These are phyloP conservation scores for Nemotelus nigrinus DNA, from an alignment of 2,888 invertebrate genomes.

Conservation along the genomic window DNA sequence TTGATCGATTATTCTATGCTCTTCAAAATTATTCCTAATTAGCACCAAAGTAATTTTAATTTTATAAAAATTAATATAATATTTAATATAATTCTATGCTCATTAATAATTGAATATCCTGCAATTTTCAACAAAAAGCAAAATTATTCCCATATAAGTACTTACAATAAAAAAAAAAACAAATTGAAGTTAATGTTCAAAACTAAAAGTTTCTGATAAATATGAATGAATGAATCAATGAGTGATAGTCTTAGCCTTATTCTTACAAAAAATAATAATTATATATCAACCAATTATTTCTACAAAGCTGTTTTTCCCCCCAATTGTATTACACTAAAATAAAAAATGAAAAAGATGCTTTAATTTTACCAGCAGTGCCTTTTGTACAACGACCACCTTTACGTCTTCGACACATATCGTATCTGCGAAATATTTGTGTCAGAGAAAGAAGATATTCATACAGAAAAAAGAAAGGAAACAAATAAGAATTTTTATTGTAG, in stretches of 20 bases:
- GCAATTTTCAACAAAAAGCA: too few species aligned
- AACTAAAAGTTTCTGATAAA: neutral
- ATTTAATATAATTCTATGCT: too few species aligned
- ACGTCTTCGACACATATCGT: constrained; percentile 97
- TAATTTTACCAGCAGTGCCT: constrained; percentile 93
- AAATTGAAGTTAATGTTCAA: neutral
- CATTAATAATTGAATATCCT: too few species aligned
- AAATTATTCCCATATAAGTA: too few species aligned
- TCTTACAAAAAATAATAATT: neutral
- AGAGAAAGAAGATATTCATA: neutral
- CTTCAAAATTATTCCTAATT: too few species aligned
- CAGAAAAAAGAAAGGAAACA: constrained; percentile 43
- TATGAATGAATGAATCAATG: neutral
- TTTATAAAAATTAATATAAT: too few species aligned
- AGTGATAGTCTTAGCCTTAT: neutral
- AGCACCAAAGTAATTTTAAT: too few species aligned
- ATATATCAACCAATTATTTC: neutral
- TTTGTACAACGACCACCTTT: constrained; percentile 97
- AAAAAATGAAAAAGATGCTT: neutral
- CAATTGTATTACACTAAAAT: too few species aligned
- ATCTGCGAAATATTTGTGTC: constrained; percentile 71
- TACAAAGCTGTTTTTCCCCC: neutral
- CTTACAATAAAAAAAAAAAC: too few species aligned
- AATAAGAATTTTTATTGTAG: neutral
- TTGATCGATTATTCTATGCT: too few species aligned